These are phyloP conservation scores for Battus philenor DNA, from an alignment of 1,140 invertebrate species.

Conservation along the genomic window DNA sequence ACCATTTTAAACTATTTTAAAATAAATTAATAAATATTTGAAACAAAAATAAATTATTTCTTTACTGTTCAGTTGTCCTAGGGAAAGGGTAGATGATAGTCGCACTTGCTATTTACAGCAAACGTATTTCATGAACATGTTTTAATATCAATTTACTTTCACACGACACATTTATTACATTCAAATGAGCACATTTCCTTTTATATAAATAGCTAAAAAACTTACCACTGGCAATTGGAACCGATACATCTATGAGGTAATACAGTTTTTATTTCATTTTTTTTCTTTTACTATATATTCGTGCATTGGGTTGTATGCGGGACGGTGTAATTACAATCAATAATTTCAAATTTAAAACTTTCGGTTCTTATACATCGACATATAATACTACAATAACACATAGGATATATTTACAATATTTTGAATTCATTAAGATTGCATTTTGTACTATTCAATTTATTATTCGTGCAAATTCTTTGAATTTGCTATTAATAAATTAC, in stretches of 20 bases:
- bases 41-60: background rate
- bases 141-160: no score
- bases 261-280: background rate
- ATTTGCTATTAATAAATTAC: slow-evolving; percentile 1
- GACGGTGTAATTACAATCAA: slow-evolving; percentile 1
- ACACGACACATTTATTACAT: no score
- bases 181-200: slow-evolving; percentile 3
- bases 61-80: no score
- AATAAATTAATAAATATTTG: background rate
- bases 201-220: background rate
- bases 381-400: slow-evolving; percentile 11
- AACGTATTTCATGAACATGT: no score
- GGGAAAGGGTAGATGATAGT: no score
- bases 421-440: no score
- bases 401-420: slow-evolving; percentile 13
- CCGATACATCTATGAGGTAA: slow-evolving; percentile 7
- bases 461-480: slow-evolving; percentile 8
- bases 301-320: background rate
- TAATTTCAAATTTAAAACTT: no score
- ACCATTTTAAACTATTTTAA: background rate
- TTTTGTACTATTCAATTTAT: slow-evolving; percentile 29
- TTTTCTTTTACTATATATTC: background rate
- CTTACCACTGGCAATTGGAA: background rate
- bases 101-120: no score
- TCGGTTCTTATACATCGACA: no score